These are phyloP conservation scores for Anser brachyrhynchus DNA, from an alignment of 2,113 vertebrate genomes.

Conservation along the genomic window DNA sequence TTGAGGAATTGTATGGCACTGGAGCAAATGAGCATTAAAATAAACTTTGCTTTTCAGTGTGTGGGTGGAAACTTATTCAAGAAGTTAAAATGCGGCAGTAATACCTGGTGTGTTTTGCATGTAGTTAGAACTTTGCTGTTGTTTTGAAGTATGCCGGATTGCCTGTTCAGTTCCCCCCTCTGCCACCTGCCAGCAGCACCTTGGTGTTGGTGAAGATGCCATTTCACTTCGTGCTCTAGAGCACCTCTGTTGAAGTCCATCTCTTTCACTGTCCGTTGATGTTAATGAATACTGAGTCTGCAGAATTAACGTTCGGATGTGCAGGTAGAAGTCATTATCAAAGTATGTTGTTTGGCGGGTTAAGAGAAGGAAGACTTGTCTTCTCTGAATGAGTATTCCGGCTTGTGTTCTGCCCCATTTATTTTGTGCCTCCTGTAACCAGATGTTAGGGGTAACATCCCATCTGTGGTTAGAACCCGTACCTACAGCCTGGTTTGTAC, in stretches of 20 bases:
- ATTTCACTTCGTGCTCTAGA: background rate
- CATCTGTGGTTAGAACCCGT: background rate
- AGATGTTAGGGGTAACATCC: background rate
- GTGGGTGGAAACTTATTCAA: background rate
- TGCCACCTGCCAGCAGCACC: background rate
- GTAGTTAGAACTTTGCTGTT: background rate
- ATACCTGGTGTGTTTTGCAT: background rate
- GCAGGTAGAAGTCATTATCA: background rate
- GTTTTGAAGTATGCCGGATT: background rate
- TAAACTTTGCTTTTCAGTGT: background rate
- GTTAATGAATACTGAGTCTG: background rate
- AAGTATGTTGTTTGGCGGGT: background rate
- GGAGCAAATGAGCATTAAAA: background rate
- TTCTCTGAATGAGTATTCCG: background rate
- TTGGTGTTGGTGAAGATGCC: background rate
- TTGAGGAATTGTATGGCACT: background rate
- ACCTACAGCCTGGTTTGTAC: background rate
- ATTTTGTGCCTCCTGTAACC: background rate
- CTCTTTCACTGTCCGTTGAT: background rate
- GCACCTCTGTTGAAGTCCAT: background rate
- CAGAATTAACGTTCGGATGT: background rate
- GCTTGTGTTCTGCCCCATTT: background rate
- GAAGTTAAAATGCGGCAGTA: background rate
- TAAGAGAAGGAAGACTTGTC: background rate
- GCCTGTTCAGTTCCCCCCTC: background rate